Conservation (phyloP, 2,113 vertebrate genomes). For the Gadus chalcogrammus region DNA sequence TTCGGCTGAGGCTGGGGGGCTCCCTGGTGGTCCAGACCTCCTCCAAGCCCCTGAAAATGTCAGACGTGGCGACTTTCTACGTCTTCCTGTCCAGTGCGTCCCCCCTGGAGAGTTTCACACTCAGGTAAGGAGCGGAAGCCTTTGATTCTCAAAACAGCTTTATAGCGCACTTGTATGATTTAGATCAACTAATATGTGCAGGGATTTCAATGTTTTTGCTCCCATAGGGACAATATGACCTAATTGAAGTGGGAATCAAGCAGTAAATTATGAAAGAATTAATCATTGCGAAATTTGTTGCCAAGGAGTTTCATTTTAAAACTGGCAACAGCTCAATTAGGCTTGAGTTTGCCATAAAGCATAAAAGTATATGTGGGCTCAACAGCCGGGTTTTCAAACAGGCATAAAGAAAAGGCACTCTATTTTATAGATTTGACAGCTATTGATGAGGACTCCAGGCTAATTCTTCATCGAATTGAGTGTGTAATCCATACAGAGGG, state of each 20-base stretch:
- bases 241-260: no score
- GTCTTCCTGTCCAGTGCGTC: slow-evolving; percentile 79
- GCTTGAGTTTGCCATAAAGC: no score
- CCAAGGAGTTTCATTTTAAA: no score
- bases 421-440: slow-evolving; percentile 7
- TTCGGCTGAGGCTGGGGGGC: slow-evolving; percentile 80
- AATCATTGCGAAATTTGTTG: no score
- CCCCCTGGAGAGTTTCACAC: slow-evolving; percentile 79
- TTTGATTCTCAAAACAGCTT: no score
- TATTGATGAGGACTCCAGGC: background rate
- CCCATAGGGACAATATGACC: no score
- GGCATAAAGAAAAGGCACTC: background rate
- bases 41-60: slow-evolving; percentile 76
- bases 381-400: slow-evolving; percentile 17
- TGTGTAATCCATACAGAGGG: background rate
- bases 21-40: slow-evolving; percentile 79
- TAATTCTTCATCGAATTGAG: background rate
- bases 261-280: no score
- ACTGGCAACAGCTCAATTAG: no score
- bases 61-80: slow-evolving; percentile 81
- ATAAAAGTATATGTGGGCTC: no score
- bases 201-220: no score
- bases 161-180: no score
- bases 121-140: slow-evolving; percentile 74
- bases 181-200: no score